Base-by-base conservation (phyloP, 1,140 invertebrate genomes). In the Phocides pigmalion region DNA sequence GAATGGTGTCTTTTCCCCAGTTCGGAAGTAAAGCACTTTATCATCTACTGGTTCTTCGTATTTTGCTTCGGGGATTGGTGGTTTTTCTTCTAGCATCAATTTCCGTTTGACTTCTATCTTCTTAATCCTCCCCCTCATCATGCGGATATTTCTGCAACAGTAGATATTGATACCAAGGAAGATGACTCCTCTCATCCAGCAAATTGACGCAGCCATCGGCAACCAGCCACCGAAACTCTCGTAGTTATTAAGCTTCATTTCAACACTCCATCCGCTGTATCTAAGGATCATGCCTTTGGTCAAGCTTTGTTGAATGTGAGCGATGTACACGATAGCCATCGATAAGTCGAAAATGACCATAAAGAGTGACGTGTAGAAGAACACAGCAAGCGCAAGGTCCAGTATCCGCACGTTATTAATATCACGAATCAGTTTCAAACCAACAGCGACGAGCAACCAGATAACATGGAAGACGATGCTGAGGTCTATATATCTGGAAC, bases 271-370 rank as follows among this genome's bases (percentile, higher is more conserved):
- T 0, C 86, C 88, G 20, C 85, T 88, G 66, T 89, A 82, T 22
- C 86, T 79, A 0, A 90, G 46, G 8, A 90, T 78, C 86, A 89
- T 90, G 11, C 78, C 82, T 22, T 85, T 82, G 4, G 81, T 87
- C 41, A 90, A 59, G 46, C 85, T 86, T 44, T 86, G 76, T 39
- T 88, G 81, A 14, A 90, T 86, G 41, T 90, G 81, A 0, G 82
- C 73, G 0, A 88, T 74, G 53, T 90, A 88, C 0, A 89, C 74
- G 0, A 86, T 76, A 0, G 74, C 88, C 84, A 89, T 87, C 0
- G 84, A 86, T 0, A 86, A 8, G n/a, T 90, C 88, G 17, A 87
- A 89, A 3, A 74, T 16, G 1, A 84, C 46, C 0, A 86, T 70
- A 22, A 67, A 69, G 0, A 84, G 14, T 4, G 62, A 74, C 0